Percentiles rank a stretch among this genome's conserved stretches.
Conservation (phyloP, 2,888 invertebrate species). For the Antheraea yamamai region DNA sequence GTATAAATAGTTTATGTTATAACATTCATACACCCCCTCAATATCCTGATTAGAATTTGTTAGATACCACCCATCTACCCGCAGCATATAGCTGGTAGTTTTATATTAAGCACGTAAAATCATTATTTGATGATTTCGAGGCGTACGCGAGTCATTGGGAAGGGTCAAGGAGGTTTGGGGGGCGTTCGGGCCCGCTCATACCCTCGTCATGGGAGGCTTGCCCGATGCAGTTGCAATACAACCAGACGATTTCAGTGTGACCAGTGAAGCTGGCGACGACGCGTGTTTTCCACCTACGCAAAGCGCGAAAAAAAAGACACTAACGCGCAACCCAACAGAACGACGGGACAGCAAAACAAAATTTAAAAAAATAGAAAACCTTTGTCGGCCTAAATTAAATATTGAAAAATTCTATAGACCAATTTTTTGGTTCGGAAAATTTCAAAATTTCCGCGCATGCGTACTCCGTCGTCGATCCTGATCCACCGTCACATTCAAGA, state of each 20-base stretch:
- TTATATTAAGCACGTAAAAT: conserved; percentile 79
- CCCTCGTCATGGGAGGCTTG: conserved; percentile 46
- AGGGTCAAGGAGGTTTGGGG: conserved; percentile 45
- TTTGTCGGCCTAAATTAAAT: conserved; percentile 52
- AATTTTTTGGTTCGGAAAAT: conserved; percentile 65
- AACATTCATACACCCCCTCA: conserved; percentile 43
- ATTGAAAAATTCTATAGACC: conserved; percentile 70
- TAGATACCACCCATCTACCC: conserved; percentile 32
- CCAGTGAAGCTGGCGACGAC: conserved; percentile 75
- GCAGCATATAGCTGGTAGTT: conserved; percentile 46
- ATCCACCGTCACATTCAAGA: conserved; percentile 78
- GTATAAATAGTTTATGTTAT: conserved; percentile 65
- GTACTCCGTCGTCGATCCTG: conserved; percentile 60
- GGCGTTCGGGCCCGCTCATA: conserved; percentile 51
- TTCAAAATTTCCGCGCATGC: conserved; percentile 78
- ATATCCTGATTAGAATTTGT: conserved; percentile 37
- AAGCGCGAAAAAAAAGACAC: conserved; percentile 61
- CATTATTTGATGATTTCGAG: conserved; percentile 81
- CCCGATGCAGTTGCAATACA: conserved; percentile 71
- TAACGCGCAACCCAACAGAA: conserved; percentile 52
- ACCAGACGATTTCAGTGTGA: conserved; percentile 76
- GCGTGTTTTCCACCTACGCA: conserved; percentile 81
- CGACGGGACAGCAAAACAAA: conserved; percentile 29
- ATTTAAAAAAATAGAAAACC: conserved; percentile 40
- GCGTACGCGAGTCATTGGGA: conserved; percentile 68